These are phyloP conservation scores for Loris lydekkerianus DNA, from an alignment of 2,797 vertebrate genomes.

Conservation along the genomic window DNA sequence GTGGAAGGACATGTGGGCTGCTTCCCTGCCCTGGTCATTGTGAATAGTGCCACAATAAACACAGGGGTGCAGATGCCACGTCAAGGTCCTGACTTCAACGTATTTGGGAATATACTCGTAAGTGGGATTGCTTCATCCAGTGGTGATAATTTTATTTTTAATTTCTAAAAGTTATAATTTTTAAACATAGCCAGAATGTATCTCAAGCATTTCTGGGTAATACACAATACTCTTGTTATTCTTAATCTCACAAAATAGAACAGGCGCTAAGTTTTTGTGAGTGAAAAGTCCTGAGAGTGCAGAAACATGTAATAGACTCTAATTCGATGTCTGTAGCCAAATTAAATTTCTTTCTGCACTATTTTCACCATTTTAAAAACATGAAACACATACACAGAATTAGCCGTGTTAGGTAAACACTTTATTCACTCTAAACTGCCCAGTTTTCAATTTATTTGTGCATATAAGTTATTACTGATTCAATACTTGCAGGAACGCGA, in stretches of 20 bases:
- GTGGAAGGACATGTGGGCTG: too few species aligned
- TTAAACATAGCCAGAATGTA: slow-evolving; percentile 42
- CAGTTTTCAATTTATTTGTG: neutral
- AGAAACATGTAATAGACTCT: neutral
- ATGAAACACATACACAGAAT: neutral
- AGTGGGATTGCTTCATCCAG: too few species aligned
- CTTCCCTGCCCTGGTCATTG: too few species aligned
- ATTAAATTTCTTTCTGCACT: neutral
- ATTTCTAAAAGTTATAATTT: neutral
- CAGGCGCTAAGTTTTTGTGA: neutral
- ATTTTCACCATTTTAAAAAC: slow-evolving; percentile 45
- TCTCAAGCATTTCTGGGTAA: slow-evolving; percentile 40
- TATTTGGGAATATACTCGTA: too few species aligned
- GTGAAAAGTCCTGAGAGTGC: neutral
- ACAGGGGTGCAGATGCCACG: too few species aligned
- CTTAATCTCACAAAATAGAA: slow-evolving; percentile 46
- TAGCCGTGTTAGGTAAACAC: neutral
- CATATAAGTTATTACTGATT: neutral
- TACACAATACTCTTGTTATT: slow-evolving; percentile 1
- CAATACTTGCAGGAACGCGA: neutral
- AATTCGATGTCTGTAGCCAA: neutral
- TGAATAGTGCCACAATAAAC: too few species aligned
- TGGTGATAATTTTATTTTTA: too few species aligned
- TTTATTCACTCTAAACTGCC: neutral
- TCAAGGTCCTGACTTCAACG: too few species aligned